These are phyloP conservation scores for Drosophila emarginata DNA, from an alignment of 2,888 invertebrate genomes.

Conservation along the genomic window DNA sequence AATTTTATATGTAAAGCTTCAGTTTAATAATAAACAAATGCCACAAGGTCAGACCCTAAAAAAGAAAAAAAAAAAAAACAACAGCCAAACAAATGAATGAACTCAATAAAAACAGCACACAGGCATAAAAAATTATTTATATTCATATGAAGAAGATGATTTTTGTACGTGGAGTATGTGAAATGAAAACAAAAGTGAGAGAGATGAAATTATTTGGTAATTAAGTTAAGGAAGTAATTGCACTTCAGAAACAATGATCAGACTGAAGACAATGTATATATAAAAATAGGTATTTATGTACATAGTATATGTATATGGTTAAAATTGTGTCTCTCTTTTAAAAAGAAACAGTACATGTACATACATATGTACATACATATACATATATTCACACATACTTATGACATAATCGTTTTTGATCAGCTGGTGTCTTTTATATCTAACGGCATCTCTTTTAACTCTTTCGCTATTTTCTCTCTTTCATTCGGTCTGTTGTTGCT, in stretches of 20 bases:
- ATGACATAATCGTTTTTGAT: slow-evolving; percentile 77
- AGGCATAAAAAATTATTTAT: not conserved
- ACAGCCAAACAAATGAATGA: slow-evolving; percentile 37
- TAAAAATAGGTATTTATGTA: not conserved
- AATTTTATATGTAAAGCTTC: slow-evolving; percentile 52
- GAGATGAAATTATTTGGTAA: slow-evolving; percentile 36
- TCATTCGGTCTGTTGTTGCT: not conserved
- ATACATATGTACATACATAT: slow-evolving; percentile 25
- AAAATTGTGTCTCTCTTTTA: slow-evolving; percentile 47
- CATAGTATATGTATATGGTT: slow-evolving; percentile 39
- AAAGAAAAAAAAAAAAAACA: slow-evolving; percentile 14
- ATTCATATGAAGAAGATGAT: slow-evolving; percentile 19
- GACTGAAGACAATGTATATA: slow-evolving; percentile 57
- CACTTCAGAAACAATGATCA: slow-evolving; percentile 27
- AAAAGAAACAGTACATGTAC: slow-evolving; percentile 31
- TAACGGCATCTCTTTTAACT: slow-evolving; percentile 46
- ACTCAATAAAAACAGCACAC: slow-evolving; percentile 15
- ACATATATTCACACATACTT: slow-evolving; percentile 37
- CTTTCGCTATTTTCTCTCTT: not conserved
- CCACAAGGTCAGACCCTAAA: slow-evolving; percentile 61
- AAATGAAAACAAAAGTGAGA: slow-evolving; percentile 13
- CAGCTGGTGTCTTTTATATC: slow-evolving; percentile 39
- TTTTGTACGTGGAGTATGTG: slow-evolving; percentile 10
- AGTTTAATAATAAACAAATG: slow-evolving; percentile 43
- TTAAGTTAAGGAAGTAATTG: slow-evolving; percentile 76